Base-by-base conservation (phyloP, 2,797 vertebrate species). In the Eulemur coronatus region DNA sequence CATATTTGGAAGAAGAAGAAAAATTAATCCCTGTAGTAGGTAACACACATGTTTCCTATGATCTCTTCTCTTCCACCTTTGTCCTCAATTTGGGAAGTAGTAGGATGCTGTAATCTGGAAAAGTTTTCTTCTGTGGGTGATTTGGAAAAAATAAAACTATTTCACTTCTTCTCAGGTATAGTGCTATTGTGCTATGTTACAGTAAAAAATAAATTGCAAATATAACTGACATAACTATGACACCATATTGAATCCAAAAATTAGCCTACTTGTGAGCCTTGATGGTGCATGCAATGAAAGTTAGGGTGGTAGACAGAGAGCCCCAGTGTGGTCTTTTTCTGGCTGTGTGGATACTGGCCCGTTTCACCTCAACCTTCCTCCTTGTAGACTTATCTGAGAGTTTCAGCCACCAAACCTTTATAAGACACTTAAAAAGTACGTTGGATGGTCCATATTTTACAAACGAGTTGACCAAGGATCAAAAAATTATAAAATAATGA, bases 401-500 rank as follows among this genome's bases (percentile, higher is more conserved):
- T 69, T 94, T 85, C 35, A 89, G 75, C 15, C 57, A 76, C 38
- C 30, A 69, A 63, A 76, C 30, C 28, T 59, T 76, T 61, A 52
- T 33, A 9, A 79, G 48, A 78, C 24, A 55, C 90, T 88, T 82
- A 41, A 65, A 88, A 84, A 93, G 50, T 63, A 28, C 1, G 0
- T n/a, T 92, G 15, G 7, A 4, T 80, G 24, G 18, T 73, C 10
- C 38, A 72, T 84, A 79, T 75, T 94, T 95, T 65, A 57, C 33
- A 63, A 73, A 11, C 57, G 79, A 90, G 11, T 73, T 95, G 35
- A 79, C 46, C 80, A 94, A 61, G 11, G 26, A 78, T 91, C 18
- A 80, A 55, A 89, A 91, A 89, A 59, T 76, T 50, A 89, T 46
- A 59, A 79, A 92, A 59, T 79, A 76, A 55, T 72, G 24, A 94